A percentile compares a stretch with the other conserved stretches of the same genome.
Evolutionary conservation across 1,140 invertebrate species (phyloP).

Genomic region (Musca vetustissima): DNA sequence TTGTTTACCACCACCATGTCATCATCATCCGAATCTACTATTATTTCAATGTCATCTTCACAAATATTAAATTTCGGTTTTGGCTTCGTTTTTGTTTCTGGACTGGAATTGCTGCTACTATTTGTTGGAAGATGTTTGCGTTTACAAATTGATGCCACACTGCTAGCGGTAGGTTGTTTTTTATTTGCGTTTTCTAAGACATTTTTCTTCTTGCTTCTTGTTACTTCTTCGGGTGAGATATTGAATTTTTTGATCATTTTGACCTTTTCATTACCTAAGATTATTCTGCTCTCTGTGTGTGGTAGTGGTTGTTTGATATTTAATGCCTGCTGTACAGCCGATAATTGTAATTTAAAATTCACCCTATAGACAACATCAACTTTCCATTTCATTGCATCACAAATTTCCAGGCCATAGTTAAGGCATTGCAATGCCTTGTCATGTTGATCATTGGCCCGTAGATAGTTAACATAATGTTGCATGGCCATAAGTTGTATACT

Average conservation of each 20-base stretch:
- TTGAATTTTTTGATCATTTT: not conserved
- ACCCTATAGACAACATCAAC: constrained; percentile 23
- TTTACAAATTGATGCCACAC: not conserved
- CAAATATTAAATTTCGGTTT: constrained; percentile 12
- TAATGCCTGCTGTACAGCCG: not conserved
- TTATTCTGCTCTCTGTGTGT: not conserved
- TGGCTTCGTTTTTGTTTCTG: not conserved
- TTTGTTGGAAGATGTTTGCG: not conserved
- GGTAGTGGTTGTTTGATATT: not conserved
- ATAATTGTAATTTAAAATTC: constrained; percentile 21
- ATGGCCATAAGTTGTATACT: constrained; percentile 18
- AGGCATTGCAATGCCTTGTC: constrained; percentile 22
- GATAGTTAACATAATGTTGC: constrained; percentile 25
- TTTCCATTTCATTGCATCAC: not conserved
- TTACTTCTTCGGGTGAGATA: not conserved
- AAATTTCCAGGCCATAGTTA: not conserved
- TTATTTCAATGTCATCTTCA: not conserved
- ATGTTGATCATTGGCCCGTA: constrained; percentile 10
- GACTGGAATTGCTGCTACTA: not conserved
- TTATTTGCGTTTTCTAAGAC: not conserved
- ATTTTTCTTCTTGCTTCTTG: not conserved
- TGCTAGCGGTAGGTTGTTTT: not conserved
- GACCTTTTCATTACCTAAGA: too few relatives aligned
- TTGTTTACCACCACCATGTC: not conserved
- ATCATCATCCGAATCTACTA: not conserved